Conservation (phyloP, 2,113 vertebrate species). For the Calonectris borealis region DNA sequence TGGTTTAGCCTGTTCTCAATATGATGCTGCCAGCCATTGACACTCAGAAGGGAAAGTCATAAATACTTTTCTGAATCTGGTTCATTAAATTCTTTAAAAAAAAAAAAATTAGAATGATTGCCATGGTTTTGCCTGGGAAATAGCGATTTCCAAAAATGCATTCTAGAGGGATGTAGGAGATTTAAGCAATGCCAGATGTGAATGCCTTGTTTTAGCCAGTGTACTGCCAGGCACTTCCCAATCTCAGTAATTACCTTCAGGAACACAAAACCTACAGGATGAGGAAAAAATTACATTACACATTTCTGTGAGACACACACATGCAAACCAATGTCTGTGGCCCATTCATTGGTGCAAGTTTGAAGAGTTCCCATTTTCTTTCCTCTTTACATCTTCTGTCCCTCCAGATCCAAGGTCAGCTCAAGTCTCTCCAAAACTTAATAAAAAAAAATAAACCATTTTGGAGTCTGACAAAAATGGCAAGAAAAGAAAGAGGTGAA, state of each 20-base stretch:
- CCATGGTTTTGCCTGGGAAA: background rate
- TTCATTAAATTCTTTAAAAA: background rate
- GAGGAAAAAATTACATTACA: background rate
- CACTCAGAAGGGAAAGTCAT: background rate
- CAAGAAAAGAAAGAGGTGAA: background rate
- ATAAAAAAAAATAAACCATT: background rate
- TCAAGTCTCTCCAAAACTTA: background rate
- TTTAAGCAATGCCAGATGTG: slow-evolving; percentile 21
- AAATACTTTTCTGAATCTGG: background rate
- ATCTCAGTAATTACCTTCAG: background rate
- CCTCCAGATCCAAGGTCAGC: background rate
- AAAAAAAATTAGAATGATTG: background rate
- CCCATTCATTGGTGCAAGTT: background rate
- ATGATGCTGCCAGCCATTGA: background rate
- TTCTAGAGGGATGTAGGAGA: background rate
- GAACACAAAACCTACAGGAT: slow-evolving; percentile 16
- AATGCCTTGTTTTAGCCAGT: background rate
- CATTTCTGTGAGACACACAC: background rate
- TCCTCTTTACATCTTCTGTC: background rate
- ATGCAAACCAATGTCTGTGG: background rate
- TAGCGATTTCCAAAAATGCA: background rate
- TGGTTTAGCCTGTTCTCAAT: background rate
- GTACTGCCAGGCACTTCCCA: slow-evolving; percentile 11
- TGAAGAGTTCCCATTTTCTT: background rate
- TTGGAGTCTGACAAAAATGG: background rate